phyloP scores from a whole-genome alignment of 2,113 vertebrate species.

The Bufo bufo region DNA sequence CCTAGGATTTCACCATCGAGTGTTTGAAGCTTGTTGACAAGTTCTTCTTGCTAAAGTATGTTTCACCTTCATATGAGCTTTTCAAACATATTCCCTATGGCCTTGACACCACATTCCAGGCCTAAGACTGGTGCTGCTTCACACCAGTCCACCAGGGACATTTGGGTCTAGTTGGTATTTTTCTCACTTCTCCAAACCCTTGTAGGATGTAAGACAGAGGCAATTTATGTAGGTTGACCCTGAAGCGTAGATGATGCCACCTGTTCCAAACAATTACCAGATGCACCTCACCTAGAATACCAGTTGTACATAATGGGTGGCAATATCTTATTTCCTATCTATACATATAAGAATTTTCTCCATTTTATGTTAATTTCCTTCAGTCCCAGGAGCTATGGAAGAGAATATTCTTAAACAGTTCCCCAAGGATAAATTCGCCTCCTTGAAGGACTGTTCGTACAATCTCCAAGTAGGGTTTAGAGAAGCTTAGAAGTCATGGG shows the following conservation, averaged over 20 bases:
- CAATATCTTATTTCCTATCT: neutral
- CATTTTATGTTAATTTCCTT: neutral
- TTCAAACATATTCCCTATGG: no score
- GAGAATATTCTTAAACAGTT: neutral
- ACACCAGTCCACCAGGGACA: neutral
- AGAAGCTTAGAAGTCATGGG: neutral
- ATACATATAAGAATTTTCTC: neutral
- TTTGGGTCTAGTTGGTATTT: neutral
- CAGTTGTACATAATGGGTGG: neutral
- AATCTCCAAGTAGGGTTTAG: neutral
- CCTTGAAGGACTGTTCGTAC: neutral
- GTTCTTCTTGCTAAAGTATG: neutral
- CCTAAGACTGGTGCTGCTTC: no score
- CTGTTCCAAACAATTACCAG: neutral
- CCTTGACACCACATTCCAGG: no score
- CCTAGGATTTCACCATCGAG: neutral
- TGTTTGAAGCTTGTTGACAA: neutral
- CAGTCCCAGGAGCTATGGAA: neutral
- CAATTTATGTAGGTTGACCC: neutral
- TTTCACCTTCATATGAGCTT: neutral
- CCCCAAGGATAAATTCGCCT: neutral
- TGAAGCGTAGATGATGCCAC: neutral
- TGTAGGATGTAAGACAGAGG: neutral
- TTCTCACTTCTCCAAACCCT: neutral
- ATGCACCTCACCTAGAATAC: neutral